Evolutionary conservation across 2,888 invertebrate genomes (phyloP).

Genomic region (Hemistola chrysoprasaria): DNA sequence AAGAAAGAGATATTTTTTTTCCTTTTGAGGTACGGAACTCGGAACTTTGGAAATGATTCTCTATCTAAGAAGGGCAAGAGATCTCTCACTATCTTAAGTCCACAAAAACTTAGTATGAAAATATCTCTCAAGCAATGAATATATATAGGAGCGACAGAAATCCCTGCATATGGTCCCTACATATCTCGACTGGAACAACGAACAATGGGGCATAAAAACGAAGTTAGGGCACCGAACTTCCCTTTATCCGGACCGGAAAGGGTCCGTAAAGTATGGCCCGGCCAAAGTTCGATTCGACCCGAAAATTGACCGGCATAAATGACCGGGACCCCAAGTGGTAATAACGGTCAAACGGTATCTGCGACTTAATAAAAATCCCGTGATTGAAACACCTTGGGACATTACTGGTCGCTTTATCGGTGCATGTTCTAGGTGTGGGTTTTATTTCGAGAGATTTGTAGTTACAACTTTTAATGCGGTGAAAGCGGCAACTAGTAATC

Average conservation of each 20-base stretch:
- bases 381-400: conserved; percentile 33
- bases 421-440: background rate
- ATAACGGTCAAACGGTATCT: conserved; percentile 56
- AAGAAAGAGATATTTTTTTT: no score
- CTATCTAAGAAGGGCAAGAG: no score
- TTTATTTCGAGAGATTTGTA: conserved; percentile 10
- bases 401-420: conserved; percentile 21
- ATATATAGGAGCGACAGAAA: conserved; percentile 21
- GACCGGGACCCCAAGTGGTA: conserved; percentile 46
- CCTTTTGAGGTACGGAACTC: no score
- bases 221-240: conserved; percentile 32
- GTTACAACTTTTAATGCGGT: no score
- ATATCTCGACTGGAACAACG: conserved; percentile 20
- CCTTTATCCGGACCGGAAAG: conserved; percentile 29
- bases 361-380: conserved; percentile 60
- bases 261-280: conserved; percentile 33
- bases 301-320: conserved; percentile 61
- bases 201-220: conserved; percentile 32
- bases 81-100: no score
- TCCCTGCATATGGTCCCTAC: conserved; percentile 18
- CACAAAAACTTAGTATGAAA: conserved; percentile 1
- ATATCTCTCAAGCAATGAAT: conserved; percentile 16
- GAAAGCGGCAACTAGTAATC: no score
- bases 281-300: conserved; percentile 48
- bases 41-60: no score